Conservation (phyloP, 2,797 vertebrate species). For the Muscicapa comitata region DNA sequence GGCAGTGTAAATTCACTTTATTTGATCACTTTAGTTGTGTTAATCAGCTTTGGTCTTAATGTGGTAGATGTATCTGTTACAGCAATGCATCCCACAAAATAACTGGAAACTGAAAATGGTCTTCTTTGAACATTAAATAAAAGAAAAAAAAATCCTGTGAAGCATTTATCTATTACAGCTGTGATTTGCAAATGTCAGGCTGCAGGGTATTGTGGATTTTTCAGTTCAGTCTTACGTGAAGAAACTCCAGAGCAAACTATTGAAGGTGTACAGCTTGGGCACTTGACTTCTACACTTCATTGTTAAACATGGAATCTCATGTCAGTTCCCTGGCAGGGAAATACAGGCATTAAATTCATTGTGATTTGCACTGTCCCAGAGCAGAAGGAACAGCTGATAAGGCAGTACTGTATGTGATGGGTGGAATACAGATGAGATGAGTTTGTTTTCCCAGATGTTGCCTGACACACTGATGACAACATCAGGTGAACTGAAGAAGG, state of each 20-base stretch:
- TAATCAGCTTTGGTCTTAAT: neutral
- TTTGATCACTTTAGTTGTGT: neutral
- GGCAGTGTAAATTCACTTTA: neutral
- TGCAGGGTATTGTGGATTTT: neutral
- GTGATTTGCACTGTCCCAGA: neutral
- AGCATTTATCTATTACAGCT: neutral
- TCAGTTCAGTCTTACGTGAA: neutral
- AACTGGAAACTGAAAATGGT: neutral
- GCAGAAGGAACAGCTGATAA: neutral
- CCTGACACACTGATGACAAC: neutral
- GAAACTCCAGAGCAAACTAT: neutral
- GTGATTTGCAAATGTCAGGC: neutral
- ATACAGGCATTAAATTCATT: neutral
- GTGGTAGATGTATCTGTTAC: neutral
- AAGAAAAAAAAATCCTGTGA: neutral
- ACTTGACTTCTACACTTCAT: neutral
- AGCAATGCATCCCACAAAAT: neutral
- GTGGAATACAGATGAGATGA: neutral
- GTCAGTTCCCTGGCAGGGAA: neutral
- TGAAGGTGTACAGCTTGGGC: neutral
- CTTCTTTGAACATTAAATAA: neutral
- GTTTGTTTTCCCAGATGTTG: slow-evolving; percentile 16
- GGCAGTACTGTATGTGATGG: neutral
- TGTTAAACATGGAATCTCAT: neutral
- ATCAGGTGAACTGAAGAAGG: neutral